These are phyloP conservation scores for Epirrhoe tristata DNA, from an alignment of 2,888 invertebrate genomes.

Conservation along the genomic window DNA sequence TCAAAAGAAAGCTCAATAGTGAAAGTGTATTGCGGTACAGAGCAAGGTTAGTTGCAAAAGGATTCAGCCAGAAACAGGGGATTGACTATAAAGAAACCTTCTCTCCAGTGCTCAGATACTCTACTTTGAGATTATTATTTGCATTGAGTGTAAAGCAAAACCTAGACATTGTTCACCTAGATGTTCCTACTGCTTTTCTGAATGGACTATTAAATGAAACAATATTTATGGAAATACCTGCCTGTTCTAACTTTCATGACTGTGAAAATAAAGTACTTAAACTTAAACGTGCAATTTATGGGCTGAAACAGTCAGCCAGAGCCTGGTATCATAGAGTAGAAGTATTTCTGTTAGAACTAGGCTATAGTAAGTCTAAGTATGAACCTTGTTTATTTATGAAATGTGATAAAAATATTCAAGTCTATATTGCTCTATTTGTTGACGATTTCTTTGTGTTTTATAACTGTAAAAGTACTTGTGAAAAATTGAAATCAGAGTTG, in stretches of 20 bases:
- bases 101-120: constrained; percentile 20
- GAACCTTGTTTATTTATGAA: neutral
- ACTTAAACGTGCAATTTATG: constrained; percentile 8
- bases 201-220: constrained; percentile 10
- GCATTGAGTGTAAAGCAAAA: neutral
- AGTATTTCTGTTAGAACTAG: constrained; percentile 28
- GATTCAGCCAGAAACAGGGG: constrained; percentile 12
- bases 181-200: constrained; percentile 21
- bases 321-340: constrained; percentile 45
- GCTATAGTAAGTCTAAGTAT: constrained; percentile 35
- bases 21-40: constrained; percentile 9
- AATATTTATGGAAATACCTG: constrained; percentile 13
- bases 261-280: constrained; percentile 16
- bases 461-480: neutral
- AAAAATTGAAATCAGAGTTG: neutral
- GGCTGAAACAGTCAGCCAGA: constrained; percentile 7
- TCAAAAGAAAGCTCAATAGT: constrained; percentile 13
- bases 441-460: constrained; percentile 9
- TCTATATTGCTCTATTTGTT: neutral
- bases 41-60: constrained; percentile 19
- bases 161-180: constrained; percentile 11
- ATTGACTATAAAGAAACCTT: constrained; percentile 20
- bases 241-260: neutral
- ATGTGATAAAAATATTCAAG: neutral
- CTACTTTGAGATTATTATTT: constrained; percentile 15